A percentile compares a stretch with the other conserved stretches of the same genome.
These are phyloP conservation scores for Polydrusus pterygomalis DNA, from an alignment of 2,888 invertebrate species.

Conservation along the genomic window DNA sequence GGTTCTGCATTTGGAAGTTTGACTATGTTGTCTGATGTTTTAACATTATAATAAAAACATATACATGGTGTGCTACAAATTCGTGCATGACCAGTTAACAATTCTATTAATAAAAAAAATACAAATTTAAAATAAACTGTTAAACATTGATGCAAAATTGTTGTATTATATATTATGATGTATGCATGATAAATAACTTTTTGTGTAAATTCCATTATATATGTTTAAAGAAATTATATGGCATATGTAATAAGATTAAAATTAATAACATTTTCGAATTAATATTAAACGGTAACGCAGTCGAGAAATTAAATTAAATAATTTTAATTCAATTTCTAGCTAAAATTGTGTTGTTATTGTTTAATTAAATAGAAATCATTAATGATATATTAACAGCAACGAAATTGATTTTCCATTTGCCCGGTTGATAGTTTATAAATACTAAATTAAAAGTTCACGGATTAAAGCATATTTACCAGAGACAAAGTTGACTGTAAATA, in stretches of 20 bases:
- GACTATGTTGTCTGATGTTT: too few relatives aligned
- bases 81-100: too few relatives aligned
- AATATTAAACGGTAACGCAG: neutral
- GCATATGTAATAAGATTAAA: neutral
- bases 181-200: too few relatives aligned
- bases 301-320: conserved; percentile 1
- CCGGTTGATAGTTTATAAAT: neutral
- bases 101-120: too few relatives aligned
- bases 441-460: neutral
- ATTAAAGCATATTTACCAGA: too few relatives aligned
- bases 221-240: neutral
- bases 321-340: neutral
- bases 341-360: neutral
- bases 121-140: too few relatives aligned
- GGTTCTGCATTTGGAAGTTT: too few relatives aligned
- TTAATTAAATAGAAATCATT: neutral
- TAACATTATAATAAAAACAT: too few relatives aligned
- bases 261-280: neutral
- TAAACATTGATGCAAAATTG: too few relatives aligned
- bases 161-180: too few relatives aligned
- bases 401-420: neutral
- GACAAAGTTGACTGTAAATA: too few relatives aligned
- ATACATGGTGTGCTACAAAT: too few relatives aligned
- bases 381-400: neutral
- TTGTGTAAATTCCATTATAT: neutral